Evolutionary conservation across 2,888 invertebrate genomes (phyloP), one percentile per base, ranked within the genome.

Genomic region (Brachyptera putata): DNA sequence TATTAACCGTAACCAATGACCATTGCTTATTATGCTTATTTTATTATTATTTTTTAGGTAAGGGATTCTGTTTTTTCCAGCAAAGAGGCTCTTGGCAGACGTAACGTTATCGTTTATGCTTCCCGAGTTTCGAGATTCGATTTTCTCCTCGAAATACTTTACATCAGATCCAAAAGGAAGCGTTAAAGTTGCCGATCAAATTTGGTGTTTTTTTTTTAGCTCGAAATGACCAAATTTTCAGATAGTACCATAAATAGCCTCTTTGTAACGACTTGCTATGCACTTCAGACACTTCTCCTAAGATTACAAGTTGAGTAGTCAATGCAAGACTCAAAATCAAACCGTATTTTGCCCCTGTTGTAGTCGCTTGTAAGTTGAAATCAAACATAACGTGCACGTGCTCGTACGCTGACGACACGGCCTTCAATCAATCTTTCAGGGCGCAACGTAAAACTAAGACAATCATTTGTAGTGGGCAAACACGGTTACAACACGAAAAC

Each of bases 241-340:
- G 11, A 30, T n/a, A n/a, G n/a, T n/a, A n/a, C n/a, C n/a, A n/a
- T 30, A 30, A 30, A 7, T 30, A 62, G 57, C 62, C 60, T 60
- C 62, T 62, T 60, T 43, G 43, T 53, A 60, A 57, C 62, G 43
- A 53, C 24, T 62, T 63, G 63, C 63, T 56, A 63, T 58, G 60
- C 60, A 58, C 63, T 60, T 46, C 36, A 30, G 60, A 63, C 63
- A 60, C 55, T 60, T 56, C 63, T 63, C 63, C 62, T 62, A 62
- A 55, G 34, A 50, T 55, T 56, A 25, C 58, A 56, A 46, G 56
- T 57, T 61, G 46, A 60, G 55, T 59, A 60, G 46, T 58, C 30
- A 43, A 18, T 46, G 39, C 62, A 64, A 64, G 64, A 64, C 64
- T 64, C 64, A 64, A 64, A 64, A 64, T 62, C 58, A 64, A 64